phyloP scores from a whole-genome alignment of 2,113 vertebrate genomes.

The Cryptomyrus ogoouensis region DNA sequence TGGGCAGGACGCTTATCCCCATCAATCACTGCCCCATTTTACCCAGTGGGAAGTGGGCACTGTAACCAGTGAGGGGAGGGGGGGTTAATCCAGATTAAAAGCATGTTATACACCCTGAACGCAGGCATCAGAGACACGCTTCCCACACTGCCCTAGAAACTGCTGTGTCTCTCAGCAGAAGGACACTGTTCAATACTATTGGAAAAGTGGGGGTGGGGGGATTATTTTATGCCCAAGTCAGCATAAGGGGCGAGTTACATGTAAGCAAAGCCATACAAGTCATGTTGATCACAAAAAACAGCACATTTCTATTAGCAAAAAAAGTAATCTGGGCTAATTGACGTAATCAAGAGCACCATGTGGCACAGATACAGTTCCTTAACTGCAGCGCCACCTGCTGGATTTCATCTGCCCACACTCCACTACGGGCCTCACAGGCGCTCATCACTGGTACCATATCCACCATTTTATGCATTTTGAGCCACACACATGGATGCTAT shows the following conservation, averaged over 20 bases:
- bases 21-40: background rate
- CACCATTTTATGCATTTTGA: background rate
- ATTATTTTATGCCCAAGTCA: background rate
- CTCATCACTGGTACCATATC: background rate
- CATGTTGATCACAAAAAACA: background rate
- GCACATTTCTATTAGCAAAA: background rate
- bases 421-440: background rate
- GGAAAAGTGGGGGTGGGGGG: background rate
- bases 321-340: background rate
- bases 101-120: background rate
- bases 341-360: background rate
- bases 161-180: background rate
- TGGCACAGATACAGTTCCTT: background rate
- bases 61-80: background rate
- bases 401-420: background rate
- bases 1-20: background rate
- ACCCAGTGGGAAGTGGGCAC: background rate
- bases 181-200: background rate
- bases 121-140: background rate
- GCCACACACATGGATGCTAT: background rate
- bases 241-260: background rate
- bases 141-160: background rate
- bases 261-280: background rate
- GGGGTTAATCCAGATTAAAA: background rate
- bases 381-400: background rate